phyloP scores from a whole-genome alignment of 2,113 vertebrate genomes.

The Antechinus stuartii region DNA sequence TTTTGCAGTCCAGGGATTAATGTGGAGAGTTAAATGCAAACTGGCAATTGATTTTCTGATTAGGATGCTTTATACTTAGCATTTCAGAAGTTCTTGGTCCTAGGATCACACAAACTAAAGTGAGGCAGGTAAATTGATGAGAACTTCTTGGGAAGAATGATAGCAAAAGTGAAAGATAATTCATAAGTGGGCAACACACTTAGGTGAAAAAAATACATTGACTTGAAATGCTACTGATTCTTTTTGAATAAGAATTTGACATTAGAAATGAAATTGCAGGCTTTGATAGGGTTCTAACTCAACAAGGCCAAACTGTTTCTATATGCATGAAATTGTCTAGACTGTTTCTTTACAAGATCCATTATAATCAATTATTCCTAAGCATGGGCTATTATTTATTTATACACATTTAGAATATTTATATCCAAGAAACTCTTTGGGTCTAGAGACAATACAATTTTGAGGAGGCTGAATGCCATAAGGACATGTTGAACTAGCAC shows the following conservation, averaged over 20 bases:
- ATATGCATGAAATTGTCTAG: neutral
- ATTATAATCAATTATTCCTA: constrained; percentile 33
- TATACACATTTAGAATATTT: neutral
- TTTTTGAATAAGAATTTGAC: neutral
- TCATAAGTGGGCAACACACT: neutral
- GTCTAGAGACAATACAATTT: neutral
- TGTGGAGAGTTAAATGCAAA: constrained; percentile 1
- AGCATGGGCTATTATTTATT: neutral
- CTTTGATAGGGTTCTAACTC: neutral
- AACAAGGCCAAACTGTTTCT: constrained; percentile 14
- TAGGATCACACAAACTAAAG: neutral
- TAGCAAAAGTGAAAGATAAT: neutral
- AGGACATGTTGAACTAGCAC: neutral
- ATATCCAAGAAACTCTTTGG: neutral
- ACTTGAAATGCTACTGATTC: neutral
- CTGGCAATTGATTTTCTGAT: constrained; percentile 12
- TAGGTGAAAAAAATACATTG: neutral
- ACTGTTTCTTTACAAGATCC: neutral
- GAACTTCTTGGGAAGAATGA: neutral
- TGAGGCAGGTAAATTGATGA: neutral
- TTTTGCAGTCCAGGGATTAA: neutral
- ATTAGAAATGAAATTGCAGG: neutral
- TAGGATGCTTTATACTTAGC: neutral
- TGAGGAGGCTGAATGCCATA: neutral
- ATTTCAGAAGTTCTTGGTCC: neutral